Evolutionary conservation across 2,113 vertebrate species (phyloP).

Genomic region (Calypte anna): DNA sequence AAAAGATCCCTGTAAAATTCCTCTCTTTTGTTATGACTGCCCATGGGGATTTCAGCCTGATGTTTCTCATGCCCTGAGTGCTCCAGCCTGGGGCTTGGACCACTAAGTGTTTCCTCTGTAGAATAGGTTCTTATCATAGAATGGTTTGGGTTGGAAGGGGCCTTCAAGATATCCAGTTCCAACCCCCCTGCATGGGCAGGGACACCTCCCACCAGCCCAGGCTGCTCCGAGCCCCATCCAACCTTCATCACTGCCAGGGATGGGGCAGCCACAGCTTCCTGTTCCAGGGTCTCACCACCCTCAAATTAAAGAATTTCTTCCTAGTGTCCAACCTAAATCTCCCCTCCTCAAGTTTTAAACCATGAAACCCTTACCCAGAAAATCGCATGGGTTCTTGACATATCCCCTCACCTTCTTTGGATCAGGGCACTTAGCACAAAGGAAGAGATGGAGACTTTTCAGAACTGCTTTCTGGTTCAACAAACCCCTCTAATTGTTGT

Average conservation of each 20-base stretch:
- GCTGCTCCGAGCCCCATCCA: no score
- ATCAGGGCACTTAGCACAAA: neutral
- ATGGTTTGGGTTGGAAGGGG: no score
- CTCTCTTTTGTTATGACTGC: neutral
- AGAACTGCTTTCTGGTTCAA: constrained; percentile 27
- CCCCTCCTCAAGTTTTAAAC: no score
- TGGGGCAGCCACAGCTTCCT: no score
- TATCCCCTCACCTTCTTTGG: neutral
- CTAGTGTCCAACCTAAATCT: no score
- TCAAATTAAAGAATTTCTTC: no score
- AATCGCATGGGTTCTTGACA: accelerated
- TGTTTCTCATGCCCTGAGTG: neutral
- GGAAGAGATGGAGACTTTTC: neutral
- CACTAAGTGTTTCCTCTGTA: neutral
- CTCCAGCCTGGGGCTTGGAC: accelerated
- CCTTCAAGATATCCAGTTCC: no score
- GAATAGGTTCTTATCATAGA: neutral
- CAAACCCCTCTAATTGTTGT: neutral
- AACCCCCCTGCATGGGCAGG: no score
- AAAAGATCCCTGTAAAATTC: neutral
- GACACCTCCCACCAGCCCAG: no score
- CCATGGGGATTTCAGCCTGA: neutral
- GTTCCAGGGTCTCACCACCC: no score
- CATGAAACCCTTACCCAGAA: neutral
- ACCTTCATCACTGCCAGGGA: no score